Evolutionary conservation across 2,888 invertebrate genomes (phyloP).

Genomic region (Cosmopolites sordidus): DNA sequence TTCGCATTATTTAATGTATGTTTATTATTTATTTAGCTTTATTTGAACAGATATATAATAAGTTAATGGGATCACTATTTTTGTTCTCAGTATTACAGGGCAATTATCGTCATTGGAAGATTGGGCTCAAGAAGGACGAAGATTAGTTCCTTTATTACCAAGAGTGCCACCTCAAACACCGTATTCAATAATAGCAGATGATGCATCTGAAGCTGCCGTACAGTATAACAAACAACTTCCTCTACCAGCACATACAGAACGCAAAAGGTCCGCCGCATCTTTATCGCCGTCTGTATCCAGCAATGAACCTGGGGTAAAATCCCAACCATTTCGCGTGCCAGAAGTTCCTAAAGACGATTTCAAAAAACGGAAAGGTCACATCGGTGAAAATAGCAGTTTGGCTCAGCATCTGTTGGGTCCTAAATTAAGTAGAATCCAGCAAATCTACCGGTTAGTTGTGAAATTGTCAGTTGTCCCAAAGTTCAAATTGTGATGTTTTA

Average conservation of each 20-base stretch:
- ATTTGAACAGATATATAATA: no score
- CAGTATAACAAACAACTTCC: slow-evolving; percentile 61
- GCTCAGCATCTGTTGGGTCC: slow-evolving; percentile 43
- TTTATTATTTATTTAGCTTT: no score
- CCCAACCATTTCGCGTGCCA: slow-evolving; percentile 39
- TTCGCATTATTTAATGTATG: no score
- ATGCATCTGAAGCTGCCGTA: slow-evolving; percentile 63
- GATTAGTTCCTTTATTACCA: slow-evolving; percentile 77
- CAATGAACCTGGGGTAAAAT: slow-evolving; percentile 33
- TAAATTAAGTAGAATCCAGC: slow-evolving; percentile 46
- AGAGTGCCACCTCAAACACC: slow-evolving; percentile 81
- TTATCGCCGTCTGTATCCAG: slow-evolving; percentile 12
- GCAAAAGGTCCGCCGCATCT: slow-evolving; percentile 39
- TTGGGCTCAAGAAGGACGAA: slow-evolving; percentile 85
- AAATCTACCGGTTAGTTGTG: slow-evolving; percentile 43
- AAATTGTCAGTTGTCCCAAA: no score
- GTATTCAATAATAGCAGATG: slow-evolving; percentile 78
- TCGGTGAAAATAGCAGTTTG: slow-evolving; percentile 41
- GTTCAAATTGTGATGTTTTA: no score
- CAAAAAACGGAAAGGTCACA: slow-evolving; percentile 42
- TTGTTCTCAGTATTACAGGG: slow-evolving; percentile 55
- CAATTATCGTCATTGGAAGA: slow-evolving; percentile 62
- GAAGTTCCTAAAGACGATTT: slow-evolving; percentile 47
- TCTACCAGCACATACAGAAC: slow-evolving; percentile 49
- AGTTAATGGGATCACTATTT: no score